phyloP scores from a whole-genome alignment of 2,888 invertebrate genomes.

The Nomada flava region DNA sequence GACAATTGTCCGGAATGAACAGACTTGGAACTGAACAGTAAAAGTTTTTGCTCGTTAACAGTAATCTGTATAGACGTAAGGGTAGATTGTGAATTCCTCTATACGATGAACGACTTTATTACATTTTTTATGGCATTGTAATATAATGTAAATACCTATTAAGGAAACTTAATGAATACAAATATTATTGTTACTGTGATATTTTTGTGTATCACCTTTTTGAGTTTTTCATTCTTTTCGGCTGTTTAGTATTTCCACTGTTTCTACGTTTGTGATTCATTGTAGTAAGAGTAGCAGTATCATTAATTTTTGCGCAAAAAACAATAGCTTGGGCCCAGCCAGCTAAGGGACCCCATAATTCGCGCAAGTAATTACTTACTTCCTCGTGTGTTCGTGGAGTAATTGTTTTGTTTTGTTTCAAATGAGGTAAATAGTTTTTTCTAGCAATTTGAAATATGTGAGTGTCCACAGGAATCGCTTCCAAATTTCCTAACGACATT shows the following conservation, averaged over 20 bases:
- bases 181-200: neutral
- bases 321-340: slow-evolving; percentile 98
- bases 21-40: neutral
- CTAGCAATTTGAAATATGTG: slow-evolving; percentile 97
- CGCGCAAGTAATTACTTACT: slow-evolving; percentile 92
- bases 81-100: neutral
- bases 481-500: slow-evolving; percentile 96
- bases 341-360: slow-evolving; percentile 93
- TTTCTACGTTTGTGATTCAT: slow-evolving; percentile 50
- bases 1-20: neutral
- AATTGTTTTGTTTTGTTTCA: slow-evolving; percentile 90
- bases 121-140: neutral
- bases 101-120: neutral
- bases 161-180: neutral
- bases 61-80: neutral
- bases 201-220: neutral
- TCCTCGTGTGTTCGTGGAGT: slow-evolving; percentile 94
- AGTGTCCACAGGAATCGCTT: slow-evolving; percentile 97
- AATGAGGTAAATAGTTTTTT: slow-evolving; percentile 91
- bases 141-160: slow-evolving; percentile 8
- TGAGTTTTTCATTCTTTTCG: neutral
- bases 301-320: slow-evolving; percentile 80
- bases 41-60: neutral
- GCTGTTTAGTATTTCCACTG: neutral
- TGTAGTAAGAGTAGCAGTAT: neutral